Evolutionary conservation across 2,888 invertebrate species (phyloP).

Genomic region (Rhimphoctona megacephalus): DNA sequence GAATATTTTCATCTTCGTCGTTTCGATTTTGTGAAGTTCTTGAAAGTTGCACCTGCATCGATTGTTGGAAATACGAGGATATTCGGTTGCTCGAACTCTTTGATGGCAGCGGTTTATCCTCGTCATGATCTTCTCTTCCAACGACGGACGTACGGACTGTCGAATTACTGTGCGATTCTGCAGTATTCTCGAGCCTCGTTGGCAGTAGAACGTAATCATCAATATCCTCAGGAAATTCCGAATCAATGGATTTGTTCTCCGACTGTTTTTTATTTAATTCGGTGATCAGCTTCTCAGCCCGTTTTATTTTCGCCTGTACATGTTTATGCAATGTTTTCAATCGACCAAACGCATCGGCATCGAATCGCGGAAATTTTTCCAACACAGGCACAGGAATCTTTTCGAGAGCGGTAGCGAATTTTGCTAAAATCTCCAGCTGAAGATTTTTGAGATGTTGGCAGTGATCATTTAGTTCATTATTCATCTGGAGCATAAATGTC

Average conservation of each 20-base stretch:
- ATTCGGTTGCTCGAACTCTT: slow-evolving; percentile 33
- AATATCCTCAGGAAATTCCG: slow-evolving; percentile 58
- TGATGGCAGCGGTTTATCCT: slow-evolving; percentile 13
- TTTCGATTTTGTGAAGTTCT: neutral
- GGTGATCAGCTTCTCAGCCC: slow-evolving; percentile 81
- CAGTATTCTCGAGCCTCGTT: slow-evolving; percentile 29
- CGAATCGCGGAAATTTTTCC: slow-evolving; percentile 88
- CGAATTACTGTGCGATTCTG: neutral
- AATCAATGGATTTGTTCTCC: slow-evolving; percentile 59
- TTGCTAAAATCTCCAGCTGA: slow-evolving; percentile 88
- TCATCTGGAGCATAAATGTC: slow-evolving; percentile 70
- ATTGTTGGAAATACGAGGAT: slow-evolving; percentile 10
- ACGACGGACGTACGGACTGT: neutral
- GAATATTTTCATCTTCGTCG: slow-evolving; percentile 1
- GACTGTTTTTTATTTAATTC: slow-evolving; percentile 29
- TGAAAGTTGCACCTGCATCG: slow-evolving; percentile 23
- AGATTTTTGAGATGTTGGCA: slow-evolving; percentile 84
- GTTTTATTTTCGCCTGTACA: slow-evolving; percentile 86
- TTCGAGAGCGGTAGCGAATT: slow-evolving; percentile 88
- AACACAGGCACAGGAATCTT: slow-evolving; percentile 88
- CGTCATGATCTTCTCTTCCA: neutral
- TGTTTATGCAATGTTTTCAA: slow-evolving; percentile 87
- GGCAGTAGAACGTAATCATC: slow-evolving; percentile 58
- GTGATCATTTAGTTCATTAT: slow-evolving; percentile 74
- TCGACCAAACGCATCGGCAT: slow-evolving; percentile 86